Evolutionary conservation across 2,888 invertebrate species (phyloP).

Genomic region (Caenorhabditis sp.): DNA sequence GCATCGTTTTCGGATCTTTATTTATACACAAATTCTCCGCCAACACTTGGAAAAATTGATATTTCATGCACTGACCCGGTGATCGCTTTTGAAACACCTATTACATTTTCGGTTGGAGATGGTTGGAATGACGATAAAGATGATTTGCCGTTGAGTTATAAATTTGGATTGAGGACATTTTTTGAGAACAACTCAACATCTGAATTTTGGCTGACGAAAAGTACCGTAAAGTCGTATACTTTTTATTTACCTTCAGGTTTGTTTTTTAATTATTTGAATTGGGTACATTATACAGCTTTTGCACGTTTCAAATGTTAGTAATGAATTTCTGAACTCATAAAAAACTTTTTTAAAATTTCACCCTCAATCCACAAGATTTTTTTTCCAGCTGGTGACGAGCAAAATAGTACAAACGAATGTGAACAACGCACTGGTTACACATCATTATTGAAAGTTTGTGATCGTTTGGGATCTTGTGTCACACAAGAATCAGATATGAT

Average conservation of each 20-base stretch:
- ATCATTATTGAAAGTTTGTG: slow-evolving; percentile 51
- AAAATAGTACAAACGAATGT: slow-evolving; percentile 19
- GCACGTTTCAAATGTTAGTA: too few species aligned
- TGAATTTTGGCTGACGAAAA: slow-evolving; percentile 27
- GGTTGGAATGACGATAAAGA: slow-evolving; percentile 44
- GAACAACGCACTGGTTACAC: slow-evolving; percentile 38
- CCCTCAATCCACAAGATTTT: too few species aligned
- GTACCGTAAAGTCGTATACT: slow-evolving; percentile 31
- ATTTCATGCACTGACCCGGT: slow-evolving; percentile 11
- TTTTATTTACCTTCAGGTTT: slow-evolving; percentile 41
- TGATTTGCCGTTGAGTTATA: slow-evolving; percentile 35
- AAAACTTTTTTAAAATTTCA: too few species aligned
- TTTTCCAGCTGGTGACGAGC: not conserved
- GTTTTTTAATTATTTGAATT: slow-evolving; percentile 2
- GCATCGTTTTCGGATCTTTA: slow-evolving; percentile 29
- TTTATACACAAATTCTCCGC: slow-evolving; percentile 33
- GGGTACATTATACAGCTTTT: too few species aligned
- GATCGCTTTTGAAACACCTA: slow-evolving; percentile 24
- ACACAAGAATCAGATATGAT: slow-evolving; percentile 34
- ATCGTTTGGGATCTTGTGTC: slow-evolving; percentile 44
- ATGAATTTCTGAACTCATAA: too few species aligned
- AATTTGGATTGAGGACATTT: slow-evolving; percentile 27
- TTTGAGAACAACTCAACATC: slow-evolving; percentile 17
- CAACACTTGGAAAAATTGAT: slow-evolving; percentile 33
- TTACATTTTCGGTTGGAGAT: slow-evolving; percentile 42